Evolutionary conservation across 1,140 invertebrate species (phyloP).

Genomic region (Temnothorax curvispinosus): DNA sequence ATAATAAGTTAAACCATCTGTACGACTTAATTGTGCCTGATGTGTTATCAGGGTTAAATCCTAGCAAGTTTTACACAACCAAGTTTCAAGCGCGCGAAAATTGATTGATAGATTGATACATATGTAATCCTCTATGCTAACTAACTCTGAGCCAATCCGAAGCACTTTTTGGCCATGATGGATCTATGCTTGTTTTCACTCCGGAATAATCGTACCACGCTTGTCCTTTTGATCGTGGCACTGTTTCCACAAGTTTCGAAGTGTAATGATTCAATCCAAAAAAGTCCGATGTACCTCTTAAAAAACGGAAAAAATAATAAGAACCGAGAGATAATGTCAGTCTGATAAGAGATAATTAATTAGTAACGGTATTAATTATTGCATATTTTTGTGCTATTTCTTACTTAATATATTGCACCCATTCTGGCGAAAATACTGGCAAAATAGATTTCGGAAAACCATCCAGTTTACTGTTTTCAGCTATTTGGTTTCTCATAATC

Average conservation of each 20-base stretch:
- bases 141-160: slow-evolving; percentile 73
- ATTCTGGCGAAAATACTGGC: slow-evolving; percentile 85
- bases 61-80: background rate
- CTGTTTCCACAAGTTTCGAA: slow-evolving; percentile 74
- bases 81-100: slow-evolving; percentile 32
- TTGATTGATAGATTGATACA: slow-evolving; percentile 36
- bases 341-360: background rate
- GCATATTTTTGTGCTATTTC: background rate
- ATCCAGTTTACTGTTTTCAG: slow-evolving; percentile 85
- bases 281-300: slow-evolving; percentile 85
- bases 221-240: slow-evolving; percentile 67
- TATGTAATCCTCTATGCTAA: slow-evolving; percentile 34
- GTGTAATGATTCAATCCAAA: slow-evolving; percentile 88
- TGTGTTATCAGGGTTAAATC: slow-evolving; percentile 17
- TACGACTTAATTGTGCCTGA: slow-evolving; percentile 44
- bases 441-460: slow-evolving; percentile 85
- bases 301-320: background rate
- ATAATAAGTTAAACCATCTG: slow-evolving; percentile 42
- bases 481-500: slow-evolving; percentile 86
- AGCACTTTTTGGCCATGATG: slow-evolving; percentile 75
- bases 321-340: background rate
- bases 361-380: background rate
- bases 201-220: slow-evolving; percentile 76
- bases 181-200: slow-evolving; percentile 63
- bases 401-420: slow-evolving; percentile 82